phyloP scores from a whole-genome alignment of 1,140 invertebrate species.

The Trichomalopsis sarcophagae region DNA sequence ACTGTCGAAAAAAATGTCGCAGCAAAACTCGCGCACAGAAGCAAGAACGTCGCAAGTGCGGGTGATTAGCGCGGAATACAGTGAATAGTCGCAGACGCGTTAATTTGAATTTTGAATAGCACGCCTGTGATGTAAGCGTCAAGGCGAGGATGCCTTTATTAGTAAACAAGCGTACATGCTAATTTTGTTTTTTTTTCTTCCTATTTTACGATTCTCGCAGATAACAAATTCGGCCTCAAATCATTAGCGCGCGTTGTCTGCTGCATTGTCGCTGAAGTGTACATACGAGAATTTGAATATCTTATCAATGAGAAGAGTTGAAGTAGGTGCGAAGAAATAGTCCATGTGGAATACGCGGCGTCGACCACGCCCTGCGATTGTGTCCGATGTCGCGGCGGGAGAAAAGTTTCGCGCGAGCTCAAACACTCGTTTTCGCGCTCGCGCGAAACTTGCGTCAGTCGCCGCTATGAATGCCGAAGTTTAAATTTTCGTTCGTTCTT shows the following conservation, averaged over 20 bases:
- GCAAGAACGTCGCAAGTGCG: not conserved
- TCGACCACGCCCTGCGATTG: not conserved
- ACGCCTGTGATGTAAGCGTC: slow-evolving; percentile 23
- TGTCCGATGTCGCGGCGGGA: not conserved
- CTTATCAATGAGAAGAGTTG: slow-evolving; percentile 8
- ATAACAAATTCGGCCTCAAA: not conserved
- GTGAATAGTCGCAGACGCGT: not conserved
- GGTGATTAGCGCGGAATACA: slow-evolving; percentile 23
- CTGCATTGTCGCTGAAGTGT: not conserved
- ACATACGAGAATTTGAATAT: slow-evolving; percentile 8
- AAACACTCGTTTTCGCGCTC: slow-evolving; percentile 16
- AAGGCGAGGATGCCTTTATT: slow-evolving; percentile 16
- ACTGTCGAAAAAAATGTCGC: slow-evolving; percentile 10
- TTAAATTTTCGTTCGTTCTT: slow-evolving; percentile 29
- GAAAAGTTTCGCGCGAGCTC: slow-evolving; percentile 17
- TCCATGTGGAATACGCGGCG: not conserved
- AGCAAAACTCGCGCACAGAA: not conserved
- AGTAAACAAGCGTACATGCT: slow-evolving; percentile 5
- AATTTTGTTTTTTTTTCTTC: slow-evolving; percentile 1
- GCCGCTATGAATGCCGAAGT: slow-evolving; percentile 21
- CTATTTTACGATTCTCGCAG: not conserved
- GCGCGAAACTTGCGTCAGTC: slow-evolving; percentile 17
- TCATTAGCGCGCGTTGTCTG: not conserved
- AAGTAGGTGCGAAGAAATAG: not conserved
- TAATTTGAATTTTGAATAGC: slow-evolving; percentile 45